Conservation (phyloP, 2,888 invertebrate species). For the Muscina levida region DNA sequence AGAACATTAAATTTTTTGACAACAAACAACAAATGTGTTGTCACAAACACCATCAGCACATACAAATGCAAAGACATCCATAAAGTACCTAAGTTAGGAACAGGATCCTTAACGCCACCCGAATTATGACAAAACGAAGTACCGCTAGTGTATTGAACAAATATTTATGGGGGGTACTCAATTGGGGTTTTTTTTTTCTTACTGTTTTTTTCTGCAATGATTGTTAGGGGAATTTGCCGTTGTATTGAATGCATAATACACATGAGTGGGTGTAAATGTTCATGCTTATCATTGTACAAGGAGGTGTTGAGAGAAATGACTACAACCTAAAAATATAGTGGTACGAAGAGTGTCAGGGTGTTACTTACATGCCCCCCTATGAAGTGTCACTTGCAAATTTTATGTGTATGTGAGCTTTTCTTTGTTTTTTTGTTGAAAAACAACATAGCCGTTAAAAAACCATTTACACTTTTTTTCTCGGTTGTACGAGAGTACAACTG, state of each 20-base stretch:
- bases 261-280: neutral
- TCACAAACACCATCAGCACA: too few relatives aligned
- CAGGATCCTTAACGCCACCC: too few relatives aligned
- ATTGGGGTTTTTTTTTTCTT: neutral
- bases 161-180: constrained; percentile 39
- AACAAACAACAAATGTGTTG: neutral
- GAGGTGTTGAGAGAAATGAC: constrained; percentile 5
- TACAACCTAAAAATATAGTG: too few relatives aligned
- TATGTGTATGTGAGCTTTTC: constrained; percentile 16
- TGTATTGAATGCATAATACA: too few relatives aligned
- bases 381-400: constrained; percentile 10
- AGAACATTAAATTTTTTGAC: constrained; percentile 6
- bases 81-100: too few relatives aligned
- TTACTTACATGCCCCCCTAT: constrained; percentile 9
- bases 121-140: neutral
- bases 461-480: constrained; percentile 1
- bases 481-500: too few relatives aligned
- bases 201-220: neutral
- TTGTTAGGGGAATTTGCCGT: constrained; percentile 2
- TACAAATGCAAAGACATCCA: too few relatives aligned
- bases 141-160: constrained; percentile 14
- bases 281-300: too few relatives aligned
- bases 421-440: neutral
- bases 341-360: too few relatives aligned
- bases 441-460: neutral